Base-by-base conservation (phyloP, 2,113 vertebrate genomes). In the Octodon degus region DNA sequence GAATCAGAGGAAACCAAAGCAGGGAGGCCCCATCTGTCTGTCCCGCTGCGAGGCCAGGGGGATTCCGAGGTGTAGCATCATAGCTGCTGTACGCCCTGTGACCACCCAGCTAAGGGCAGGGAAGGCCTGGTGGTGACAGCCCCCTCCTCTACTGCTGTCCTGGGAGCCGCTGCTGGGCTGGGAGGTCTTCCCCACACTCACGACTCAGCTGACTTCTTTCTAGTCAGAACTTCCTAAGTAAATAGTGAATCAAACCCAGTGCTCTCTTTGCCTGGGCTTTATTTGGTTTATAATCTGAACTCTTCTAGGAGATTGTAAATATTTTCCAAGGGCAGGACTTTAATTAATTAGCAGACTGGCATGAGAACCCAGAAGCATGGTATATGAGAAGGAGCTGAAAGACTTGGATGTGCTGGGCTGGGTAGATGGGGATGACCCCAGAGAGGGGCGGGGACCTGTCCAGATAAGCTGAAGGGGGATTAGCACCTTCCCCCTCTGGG, bases 1-100 rank as follows among this genome's bases (percentile, higher is more conserved):
- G 89, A 98, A 97, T 92, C 95, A 83, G 95, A 89, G 96, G 92
- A 98, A 98, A 97, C 93, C 97, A 30, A 94, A 96, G 92, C n/a
- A 1, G 50, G 83, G 53, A 60, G 86, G 74, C 60, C 58, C 12
- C 2, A 25, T 32, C 37, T 1, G 0, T 70, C 34, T 0, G 0
- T 62, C 70, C 22, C 1, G 63, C 74, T 10, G 2, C 3, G 0
- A 7, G 91, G 19, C 83, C 81, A 13, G 43, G 55, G 0, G 1
- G 17, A 80, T 40, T 55, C 37, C 2, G 0, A 40, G 62, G 77
- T 53, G 8, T 43, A 25, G 7, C 0, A 0, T 2, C 7, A 8
- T 20, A 13, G 27, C 25, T 55, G 30, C 47, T 43, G 11, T 1
- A 2, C 30, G 27, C 34, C 86, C 32, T 32, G 30, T 76, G 7